These are phyloP conservation scores for Pimephales promelas DNA, from an alignment of 2,113 vertebrate species.

Conservation along the genomic window DNA sequence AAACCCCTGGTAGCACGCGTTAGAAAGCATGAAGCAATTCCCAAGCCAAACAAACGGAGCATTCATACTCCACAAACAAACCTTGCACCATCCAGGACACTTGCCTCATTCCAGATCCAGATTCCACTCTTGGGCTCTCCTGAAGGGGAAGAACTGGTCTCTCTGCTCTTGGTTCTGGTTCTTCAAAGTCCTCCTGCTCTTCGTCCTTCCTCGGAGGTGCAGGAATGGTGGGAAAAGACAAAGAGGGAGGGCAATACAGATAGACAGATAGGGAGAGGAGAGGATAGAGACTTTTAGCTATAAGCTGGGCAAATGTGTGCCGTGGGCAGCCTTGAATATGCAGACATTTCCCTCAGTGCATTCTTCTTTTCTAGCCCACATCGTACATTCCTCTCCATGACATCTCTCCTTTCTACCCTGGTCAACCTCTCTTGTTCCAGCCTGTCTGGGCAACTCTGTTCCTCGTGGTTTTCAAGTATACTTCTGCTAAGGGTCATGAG, in stretches of 20 bases:
- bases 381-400: slow-evolving; percentile 66
- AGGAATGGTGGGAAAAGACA: slow-evolving; percentile 32
- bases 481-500: not conserved
- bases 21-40: slow-evolving; percentile 36
- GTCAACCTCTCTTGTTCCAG: not conserved
- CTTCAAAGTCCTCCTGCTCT: slow-evolving; percentile 50
- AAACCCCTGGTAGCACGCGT: slow-evolving; percentile 26
- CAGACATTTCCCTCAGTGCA: slow-evolving; percentile 68
- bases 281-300: slow-evolving; percentile 62
- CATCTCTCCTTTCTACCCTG: slow-evolving; percentile 29
- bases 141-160: slow-evolving; percentile 44
- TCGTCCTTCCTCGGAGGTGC: slow-evolving; percentile 26
- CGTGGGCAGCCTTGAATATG: slow-evolving; percentile 77
- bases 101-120: slow-evolving; percentile 79
- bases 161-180: slow-evolving; percentile 67
- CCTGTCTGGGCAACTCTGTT: not conserved
- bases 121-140: slow-evolving; percentile 46
- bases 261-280: slow-evolving; percentile 54
- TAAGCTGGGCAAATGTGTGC: slow-evolving; percentile 59
- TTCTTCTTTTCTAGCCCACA: slow-evolving; percentile 67
- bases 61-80: slow-evolving; percentile 52
- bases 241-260: slow-evolving; percentile 44
- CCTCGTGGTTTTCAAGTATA: not conserved
- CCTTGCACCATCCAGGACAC: slow-evolving; percentile 59
- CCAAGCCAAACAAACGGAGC: slow-evolving; percentile 50